Base-by-base conservation (phyloP, 2,113 vertebrate genomes). In the Lepus europaeus region DNA sequence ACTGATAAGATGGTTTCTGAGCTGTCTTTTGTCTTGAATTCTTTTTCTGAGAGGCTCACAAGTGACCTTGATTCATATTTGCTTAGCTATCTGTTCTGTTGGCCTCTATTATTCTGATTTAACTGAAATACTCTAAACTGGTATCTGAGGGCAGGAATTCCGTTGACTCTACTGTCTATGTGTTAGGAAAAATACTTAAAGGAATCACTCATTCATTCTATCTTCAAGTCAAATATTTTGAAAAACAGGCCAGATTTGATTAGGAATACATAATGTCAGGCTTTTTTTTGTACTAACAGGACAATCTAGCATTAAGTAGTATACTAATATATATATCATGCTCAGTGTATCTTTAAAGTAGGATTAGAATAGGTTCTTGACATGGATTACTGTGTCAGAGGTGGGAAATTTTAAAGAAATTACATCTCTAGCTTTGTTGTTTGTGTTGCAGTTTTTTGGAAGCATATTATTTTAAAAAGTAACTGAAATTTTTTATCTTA, bases 401-500 rank as follows among this genome's bases (percentile, higher is more conserved):
- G 36, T 89, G 12, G 8, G 53, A 66, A 69, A 27, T 77, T 92
- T 82, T 87, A 64, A 25, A 72, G 76, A 90, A 77, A 87, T 82
- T 66, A 5, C 4, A 11, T 82, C 20, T 81, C n/a, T 76, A 64
- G 16, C 23, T 83, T 94, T 81, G 61, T 87, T 90, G 27, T 23
- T 69, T 33, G 51, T 16, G 19, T 69, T 1, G 86, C 56, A 87
- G 1, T 78, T 95, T 14, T 53, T 78, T 79, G 56, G 31, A 74
- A 89, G 9, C 45, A 73, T 87, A 53, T 70, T 77, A 79, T 63
- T 88, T 56, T 53, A 61, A 81, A 89, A 80, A 49, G 4, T 64
- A 93, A 90, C 31, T 76, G 23, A 83, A 68, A 81, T 5, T 70
- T 93, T 94, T 90, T 64, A 80, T 86, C 76, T 94, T 63, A 5